These are phyloP conservation scores for Macroteleia sp. DNA, from an alignment of 2,888 invertebrate species.

Conservation along the genomic window DNA sequence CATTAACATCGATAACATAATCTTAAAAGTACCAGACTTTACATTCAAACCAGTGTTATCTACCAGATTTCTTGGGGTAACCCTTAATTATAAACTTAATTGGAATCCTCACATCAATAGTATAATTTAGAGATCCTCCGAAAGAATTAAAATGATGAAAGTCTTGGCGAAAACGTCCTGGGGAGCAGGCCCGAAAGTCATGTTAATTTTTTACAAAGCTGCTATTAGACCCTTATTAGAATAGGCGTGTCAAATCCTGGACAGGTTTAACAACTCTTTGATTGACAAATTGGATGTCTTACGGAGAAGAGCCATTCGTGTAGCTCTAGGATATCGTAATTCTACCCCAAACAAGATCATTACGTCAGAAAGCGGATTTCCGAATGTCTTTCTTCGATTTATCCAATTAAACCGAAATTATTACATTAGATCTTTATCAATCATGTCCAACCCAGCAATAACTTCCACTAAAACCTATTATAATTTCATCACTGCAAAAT, in stretches of 20 bases:
- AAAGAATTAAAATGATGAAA: constrained; percentile 3
- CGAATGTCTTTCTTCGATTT: too few relatives aligned
- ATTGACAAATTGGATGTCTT: not conserved
- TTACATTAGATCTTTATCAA: too few relatives aligned
- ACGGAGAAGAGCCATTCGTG: not conserved
- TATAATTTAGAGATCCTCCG: not conserved
- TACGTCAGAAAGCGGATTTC: too few relatives aligned
- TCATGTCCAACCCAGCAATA: too few relatives aligned
- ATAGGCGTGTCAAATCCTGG: not conserved
- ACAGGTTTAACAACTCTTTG: not conserved
- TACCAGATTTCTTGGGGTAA: not conserved
- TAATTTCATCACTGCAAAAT: too few relatives aligned
- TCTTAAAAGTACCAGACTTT: too few relatives aligned
- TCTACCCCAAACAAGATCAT: not conserved
- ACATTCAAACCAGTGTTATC: not conserved
- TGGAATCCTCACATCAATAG: not conserved
- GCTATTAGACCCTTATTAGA: not conserved
- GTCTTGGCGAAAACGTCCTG: not conserved
- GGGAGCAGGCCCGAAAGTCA: not conserved
- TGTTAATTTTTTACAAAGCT: not conserved
- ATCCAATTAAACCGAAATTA: too few relatives aligned
- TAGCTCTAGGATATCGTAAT: not conserved
- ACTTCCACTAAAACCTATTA: too few relatives aligned
- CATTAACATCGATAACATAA: not conserved
- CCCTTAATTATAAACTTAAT: not conserved